Conservation (phyloP, 2,797 vertebrate genomes). For the Spondyliosoma cantharus region DNA sequence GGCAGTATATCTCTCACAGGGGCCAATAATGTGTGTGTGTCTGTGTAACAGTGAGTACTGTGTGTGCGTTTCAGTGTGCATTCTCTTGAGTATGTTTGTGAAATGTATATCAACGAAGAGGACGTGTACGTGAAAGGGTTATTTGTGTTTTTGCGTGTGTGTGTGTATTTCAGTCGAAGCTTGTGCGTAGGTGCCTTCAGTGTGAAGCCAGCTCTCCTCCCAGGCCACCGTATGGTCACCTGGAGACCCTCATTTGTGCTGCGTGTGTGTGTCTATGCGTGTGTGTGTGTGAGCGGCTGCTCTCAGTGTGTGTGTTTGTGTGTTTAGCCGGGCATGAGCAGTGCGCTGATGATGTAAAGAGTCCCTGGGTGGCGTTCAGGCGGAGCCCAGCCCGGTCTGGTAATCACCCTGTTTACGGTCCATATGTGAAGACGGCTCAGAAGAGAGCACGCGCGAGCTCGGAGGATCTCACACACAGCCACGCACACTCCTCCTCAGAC, state of each 20-base stretch:
- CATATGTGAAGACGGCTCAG: conserved; percentile 85
- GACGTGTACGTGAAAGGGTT: conserved; percentile 24
- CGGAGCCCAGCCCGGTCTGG: conserved; percentile 82
- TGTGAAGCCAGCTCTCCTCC: conserved; percentile 72
- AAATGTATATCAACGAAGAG: conserved; percentile 41
- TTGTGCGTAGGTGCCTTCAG: conserved; percentile 60
- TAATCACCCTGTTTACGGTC: conserved; percentile 88
- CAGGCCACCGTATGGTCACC: conserved; percentile 80
- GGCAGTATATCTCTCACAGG: conserved; percentile 75
- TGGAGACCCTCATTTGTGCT: conserved; percentile 71
- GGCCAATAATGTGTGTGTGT: conserved; percentile 60
- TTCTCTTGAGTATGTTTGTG: conserved; percentile 34
- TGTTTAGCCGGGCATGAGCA: conserved; percentile 81
- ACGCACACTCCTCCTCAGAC: conserved; percentile 55
- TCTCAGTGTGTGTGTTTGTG: conserved; percentile 60
- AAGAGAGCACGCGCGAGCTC: conserved; percentile 71
- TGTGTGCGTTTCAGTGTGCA: conserved; percentile 37
- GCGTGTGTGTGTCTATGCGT: conserved; percentile 24
- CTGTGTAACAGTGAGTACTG: conserved; percentile 12
- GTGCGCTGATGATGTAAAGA: conserved; percentile 83
- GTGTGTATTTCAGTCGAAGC: conserved; percentile 42
- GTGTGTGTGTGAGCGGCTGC: conserved; percentile 32
- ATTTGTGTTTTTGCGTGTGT: conserved; percentile 49
- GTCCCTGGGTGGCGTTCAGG: conserved; percentile 86
- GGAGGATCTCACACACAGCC: conserved; percentile 65